Evolutionary conservation across 2,888 invertebrate genomes (phyloP).

Genomic region (Orgyia antiqua): DNA sequence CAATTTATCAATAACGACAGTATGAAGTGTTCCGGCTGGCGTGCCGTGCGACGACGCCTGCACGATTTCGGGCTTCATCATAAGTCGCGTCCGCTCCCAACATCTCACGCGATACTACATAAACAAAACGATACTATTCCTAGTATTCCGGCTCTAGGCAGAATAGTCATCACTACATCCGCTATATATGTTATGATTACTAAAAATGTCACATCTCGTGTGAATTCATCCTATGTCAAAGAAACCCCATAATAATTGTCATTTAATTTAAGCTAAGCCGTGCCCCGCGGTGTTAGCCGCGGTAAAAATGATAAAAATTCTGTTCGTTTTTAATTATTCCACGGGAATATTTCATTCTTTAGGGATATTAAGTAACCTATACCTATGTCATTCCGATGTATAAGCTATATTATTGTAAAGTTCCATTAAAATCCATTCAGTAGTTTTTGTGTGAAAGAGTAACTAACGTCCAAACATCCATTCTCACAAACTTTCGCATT

Average conservation of each 20-base stretch:
- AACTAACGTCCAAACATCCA: too few species aligned
- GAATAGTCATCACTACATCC: slow-evolving; percentile 8
- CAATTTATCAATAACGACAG: slow-evolving; percentile 77
- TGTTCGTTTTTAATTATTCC: too few species aligned
- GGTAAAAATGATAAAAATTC: too few species aligned
- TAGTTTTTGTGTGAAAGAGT: too few species aligned
- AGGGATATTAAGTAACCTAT: too few species aligned
- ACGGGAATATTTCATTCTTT: too few species aligned
- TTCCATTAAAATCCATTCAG: too few species aligned
- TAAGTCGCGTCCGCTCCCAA: slow-evolving; percentile 25
- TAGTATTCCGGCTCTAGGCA: slow-evolving; percentile 4
- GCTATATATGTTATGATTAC: slow-evolving; percentile 1
- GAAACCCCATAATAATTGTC: background rate
- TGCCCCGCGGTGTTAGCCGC: too few species aligned
- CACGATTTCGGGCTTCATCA: slow-evolving; percentile 58
- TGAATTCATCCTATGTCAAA: background rate
- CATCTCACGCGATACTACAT: slow-evolving; percentile 21
- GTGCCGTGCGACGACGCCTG: slow-evolving; percentile 25
- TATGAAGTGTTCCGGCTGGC: slow-evolving; percentile 66
- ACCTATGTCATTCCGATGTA: too few species aligned
- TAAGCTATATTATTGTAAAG: too few species aligned
- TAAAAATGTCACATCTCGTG: background rate
- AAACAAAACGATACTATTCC: slow-evolving; percentile 13
- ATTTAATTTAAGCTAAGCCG: too few species aligned
- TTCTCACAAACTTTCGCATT: too few species aligned